Base-by-base conservation (phyloP, 2,888 invertebrate genomes). In the Sminthurinus aureus region DNA sequence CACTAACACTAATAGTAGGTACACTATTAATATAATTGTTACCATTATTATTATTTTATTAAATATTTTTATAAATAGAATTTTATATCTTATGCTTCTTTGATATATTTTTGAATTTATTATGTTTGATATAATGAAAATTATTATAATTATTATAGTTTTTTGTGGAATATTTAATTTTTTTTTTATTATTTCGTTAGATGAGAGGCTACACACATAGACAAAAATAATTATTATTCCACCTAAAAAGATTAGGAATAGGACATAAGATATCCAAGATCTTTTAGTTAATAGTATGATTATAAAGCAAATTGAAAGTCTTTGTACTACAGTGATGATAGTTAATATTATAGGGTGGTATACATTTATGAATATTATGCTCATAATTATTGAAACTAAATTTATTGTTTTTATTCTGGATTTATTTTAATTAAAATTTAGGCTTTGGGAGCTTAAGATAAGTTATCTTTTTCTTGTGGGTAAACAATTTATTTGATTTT, bases 141-240 rank as follows among this genome's bases (percentile, higher is more conserved):
- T n/a, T n/a, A n/a, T n/a, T n/a, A n/a, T n/a, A n/a, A n/a, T n/a
- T n/a, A n/a, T n/a, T n/a, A n/a, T n/a, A n/a, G n/a, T n/a, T n/a
- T n/a, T n/a, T n/a, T n/a, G n/a, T n/a, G n/a, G n/a, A n/a, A n/a
- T 83, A 24, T 69, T 77, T 73, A 26, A 18, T 76, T 84, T 51
- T 69, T 58, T 24, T 52, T 13, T 24, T 78, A 87, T 89, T 91
- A 92, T 82, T 90, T 93, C 92, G 91, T 93, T 93, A 20, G 92
- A 93, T 0, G 93, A 92, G 90, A 93, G 89, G 87, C 93, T 93
- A 83, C 92, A 92, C 2, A 94, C 92, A 90, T 94, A 94, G 90
- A 93, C 91, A 91, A 94, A 93, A 91, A 94, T 88, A 12, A 94
- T 92, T 91, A 94, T 88, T 91, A 94, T 90, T 20, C 93, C 93